Evolutionary conservation across 2,888 invertebrate genomes (phyloP), one percentile per base, ranked within the genome.

Genomic region (Frankliniella fusca): DNA sequence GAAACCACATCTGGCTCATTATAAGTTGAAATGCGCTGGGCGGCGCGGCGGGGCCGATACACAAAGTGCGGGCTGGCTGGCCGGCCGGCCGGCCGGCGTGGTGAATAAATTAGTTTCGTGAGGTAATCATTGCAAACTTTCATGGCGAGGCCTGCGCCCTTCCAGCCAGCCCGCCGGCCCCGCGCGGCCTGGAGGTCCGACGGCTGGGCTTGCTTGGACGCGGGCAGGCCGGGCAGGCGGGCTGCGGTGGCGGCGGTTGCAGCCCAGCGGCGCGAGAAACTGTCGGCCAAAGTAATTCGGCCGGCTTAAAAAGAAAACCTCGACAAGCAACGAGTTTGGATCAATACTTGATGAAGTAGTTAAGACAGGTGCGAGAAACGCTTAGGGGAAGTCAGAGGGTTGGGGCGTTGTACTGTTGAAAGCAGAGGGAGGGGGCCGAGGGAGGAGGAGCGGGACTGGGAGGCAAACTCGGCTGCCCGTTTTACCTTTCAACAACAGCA

Each of bases 311-410:
- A 76, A 76, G 70, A 76, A 76, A 76, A 27, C 70, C 70, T 27
- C 23, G 70, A 76, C 70, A 76, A 23, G 70, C 12, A 76, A 76
- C 70, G 70, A 76, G 70, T 76, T 76, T 27, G 70, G 70, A 76
- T 76, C 70, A 27, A 76, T 76, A 76, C 70, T 76, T 76, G 70
- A 76, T 76, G 70, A 76, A 76, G 70, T 76, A 76, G 70, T 76
- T 76, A 23, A 27, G 70, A 76, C 70, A 76, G 70, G 70, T 76
- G 70, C 70, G 70, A 76, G 61, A 61, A 61, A 18, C 61, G 18
- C 61, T 8, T 12, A n/a, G 61, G 20, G 61, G 61, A 18, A 61
- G n/a, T 38, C 38, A 38, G 38, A 20, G 18, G 15, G 54, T 11
- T 5, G 15, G 54, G 12, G 18, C 54, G 18, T 20, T 54, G 11